These are phyloP conservation scores for Chiroxiphia lanceolata DNA, from an alignment of 2,797 vertebrate genomes.

Conservation along the genomic window DNA sequence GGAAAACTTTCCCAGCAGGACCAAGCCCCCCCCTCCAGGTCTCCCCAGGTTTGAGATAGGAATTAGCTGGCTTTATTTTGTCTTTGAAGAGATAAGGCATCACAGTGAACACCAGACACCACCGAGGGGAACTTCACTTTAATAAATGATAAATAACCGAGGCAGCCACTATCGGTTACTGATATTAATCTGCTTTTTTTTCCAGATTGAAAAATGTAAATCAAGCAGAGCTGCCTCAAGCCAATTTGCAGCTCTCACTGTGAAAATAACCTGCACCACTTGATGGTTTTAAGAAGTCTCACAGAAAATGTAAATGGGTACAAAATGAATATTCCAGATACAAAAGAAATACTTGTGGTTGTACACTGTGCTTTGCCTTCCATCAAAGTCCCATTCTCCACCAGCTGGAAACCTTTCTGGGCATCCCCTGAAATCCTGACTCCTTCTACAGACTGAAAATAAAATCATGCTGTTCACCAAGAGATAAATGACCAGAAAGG, in stretches of 20 bases:
- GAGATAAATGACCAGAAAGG: not conserved
- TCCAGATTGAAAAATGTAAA: conserved; percentile 70
- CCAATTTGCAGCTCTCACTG: conserved; percentile 64
- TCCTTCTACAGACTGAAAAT: not conserved
- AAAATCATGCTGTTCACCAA: not conserved
- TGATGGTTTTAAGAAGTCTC: conserved; percentile 48
- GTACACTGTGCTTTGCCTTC: not conserved
- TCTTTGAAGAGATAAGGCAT: not conserved
- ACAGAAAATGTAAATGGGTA: conserved; percentile 48
- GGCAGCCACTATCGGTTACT: conserved; percentile 17
- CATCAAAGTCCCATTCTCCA: not conserved
- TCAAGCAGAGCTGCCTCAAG: conserved; percentile 57
- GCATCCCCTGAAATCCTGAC: not conserved
- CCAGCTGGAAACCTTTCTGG: not conserved
- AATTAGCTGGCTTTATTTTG: not conserved
- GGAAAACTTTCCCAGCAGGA: not conserved
- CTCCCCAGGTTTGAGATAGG: not conserved
- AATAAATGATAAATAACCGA: conserved; percentile 33
- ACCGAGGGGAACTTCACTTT: conserved; percentile 40
- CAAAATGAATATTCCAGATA: conserved; percentile 64
- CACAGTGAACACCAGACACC: not conserved
- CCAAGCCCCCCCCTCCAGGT: not conserved
- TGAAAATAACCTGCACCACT: conserved; percentile 69
- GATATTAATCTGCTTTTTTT: conserved; percentile 63
- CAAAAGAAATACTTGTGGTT: conserved; percentile 32